Evolutionary conservation across 2,797 vertebrate genomes (phyloP).

Genomic region (Sebastes minor): DNA sequence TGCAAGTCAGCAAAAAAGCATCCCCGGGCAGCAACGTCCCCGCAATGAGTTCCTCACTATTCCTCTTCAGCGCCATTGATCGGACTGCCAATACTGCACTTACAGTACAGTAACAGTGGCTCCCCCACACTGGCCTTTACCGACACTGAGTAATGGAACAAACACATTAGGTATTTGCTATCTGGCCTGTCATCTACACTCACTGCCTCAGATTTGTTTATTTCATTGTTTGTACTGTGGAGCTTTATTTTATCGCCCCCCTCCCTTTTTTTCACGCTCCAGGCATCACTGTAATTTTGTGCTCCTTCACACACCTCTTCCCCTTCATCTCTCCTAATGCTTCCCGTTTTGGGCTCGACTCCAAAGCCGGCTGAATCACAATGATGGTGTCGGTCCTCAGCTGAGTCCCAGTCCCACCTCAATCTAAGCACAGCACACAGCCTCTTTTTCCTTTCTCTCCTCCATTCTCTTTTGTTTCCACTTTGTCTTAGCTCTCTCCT

Average conservation of each 20-base stretch:
- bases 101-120: constrained; percentile 69
- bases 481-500: constrained; percentile 40
- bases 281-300: too few relatives aligned
- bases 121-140: constrained; percentile 44
- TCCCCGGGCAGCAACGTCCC: not conserved
- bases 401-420: not conserved
- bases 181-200: constrained; percentile 49
- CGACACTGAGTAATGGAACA: constrained; percentile 67
- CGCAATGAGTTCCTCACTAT: constrained; percentile 57
- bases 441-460: not conserved
- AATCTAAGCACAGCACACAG: not conserved
- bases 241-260: constrained; percentile 38
- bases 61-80: constrained; percentile 70
- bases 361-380: not conserved
- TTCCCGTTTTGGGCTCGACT: not conserved
- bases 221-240: constrained; percentile 57
- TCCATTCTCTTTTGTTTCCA: constrained; percentile 42
- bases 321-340: too few relatives aligned
- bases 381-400: not conserved
- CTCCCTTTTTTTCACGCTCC: not conserved
- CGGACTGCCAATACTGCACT: constrained; percentile 67
- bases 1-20: constrained; percentile 70
- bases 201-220: constrained; percentile 50
- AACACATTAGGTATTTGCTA: constrained; percentile 65
- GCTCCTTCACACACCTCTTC: not conserved